Base-by-base conservation (phyloP, 2,888 invertebrate genomes). In the Osedax frankpressi region DNA sequence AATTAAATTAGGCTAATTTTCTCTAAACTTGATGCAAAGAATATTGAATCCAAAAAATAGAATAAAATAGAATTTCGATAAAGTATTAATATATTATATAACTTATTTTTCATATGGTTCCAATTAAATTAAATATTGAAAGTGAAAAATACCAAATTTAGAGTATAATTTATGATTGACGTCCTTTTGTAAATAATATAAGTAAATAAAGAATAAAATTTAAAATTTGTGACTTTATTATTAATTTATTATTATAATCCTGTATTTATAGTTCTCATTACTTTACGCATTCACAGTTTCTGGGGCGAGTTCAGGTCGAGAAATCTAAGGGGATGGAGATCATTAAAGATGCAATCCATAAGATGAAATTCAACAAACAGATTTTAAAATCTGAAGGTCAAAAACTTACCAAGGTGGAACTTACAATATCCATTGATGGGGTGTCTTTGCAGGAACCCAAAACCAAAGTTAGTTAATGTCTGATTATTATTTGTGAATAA, bases 251-350 rank as follows among this genome's bases (percentile, higher is more conserved):
- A 60, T 26, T 72, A 28, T 63, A 65, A 19, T 28, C 19, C 27
- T 44, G 29, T 73, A 14, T 71, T 26, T 2, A 24, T 2, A 24
- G 27, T 65, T 65, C 65, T 28, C 14, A 29, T 70, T 28, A 28
- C 28, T 14, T 24, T 14, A 6, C 74, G 19, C 19, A n/a, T n/a
- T 73, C 19, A 2, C 73, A 83, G 83, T 83, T 82, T 77, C 77
- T 82, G 63, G 97, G 97, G 80, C 92, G 92, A 82, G 92, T 92
- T 71, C 91, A 92, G 81, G 97, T 97, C 73, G 93, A 94, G 80
- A 92, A 93, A 85, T 92, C 96, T 28, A 96, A 97, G 87, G 97
- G 97, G 78, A 95, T 94, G 79, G 94, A 96, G 84, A 93, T 96
- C 67, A 94, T 97, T 3, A 94, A 94, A 85, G 96, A 96, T 83